Base-by-base conservation (phyloP, 2,797 vertebrate genomes). In the Malacoctenus gilli region DNA sequence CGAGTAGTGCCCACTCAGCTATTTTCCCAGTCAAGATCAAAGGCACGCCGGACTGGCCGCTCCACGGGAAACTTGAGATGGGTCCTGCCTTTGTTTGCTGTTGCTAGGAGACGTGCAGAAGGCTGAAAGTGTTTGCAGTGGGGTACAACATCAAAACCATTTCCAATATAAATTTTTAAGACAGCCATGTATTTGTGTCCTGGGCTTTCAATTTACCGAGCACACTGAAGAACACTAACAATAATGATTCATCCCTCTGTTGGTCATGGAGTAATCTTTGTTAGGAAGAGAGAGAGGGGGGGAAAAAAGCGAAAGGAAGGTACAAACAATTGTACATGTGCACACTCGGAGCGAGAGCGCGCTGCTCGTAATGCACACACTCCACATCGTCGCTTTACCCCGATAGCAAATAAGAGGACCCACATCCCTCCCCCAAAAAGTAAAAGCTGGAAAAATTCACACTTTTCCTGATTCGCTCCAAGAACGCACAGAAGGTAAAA, bases 51-150 rank as follows among this genome's bases (percentile, higher is more conserved):
- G 87, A 88, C 90, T 69, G 83, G 89, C 82, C 87, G 82, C 91
- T 83, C 90, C 87, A 88, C 85, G 43, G 87, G 88, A 91, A 93
- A 92, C 92, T 93, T 92, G 89, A 92, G 91, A 92, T 92, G 90
- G 89, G 88, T 87, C 89, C 85, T 89, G 90, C 87, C 88, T 93
- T 93, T 93, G 91, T 93, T 93, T 91, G 91, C 89, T 85, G 92
- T 93, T 93, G 92, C 92, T 93, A 93, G 88, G 92, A 89, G 83
- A 93, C 89, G 80, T 84, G 73, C 79, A 85, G 80, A 84, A 85
- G 84, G 89, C 88, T 86, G 86, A 91, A 92, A 92, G 90, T 91
- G 91, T 92, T 92, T 91, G 90, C 90, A 80, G 85, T 89, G 85
- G 90, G 89, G 84, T 79, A 88, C 85, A 87, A 90, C 88, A 91